Evolutionary conservation across 2,888 invertebrate genomes (phyloP), one percentile per base, ranked within the genome.

Genomic region (Thymelicus acteon): DNA sequence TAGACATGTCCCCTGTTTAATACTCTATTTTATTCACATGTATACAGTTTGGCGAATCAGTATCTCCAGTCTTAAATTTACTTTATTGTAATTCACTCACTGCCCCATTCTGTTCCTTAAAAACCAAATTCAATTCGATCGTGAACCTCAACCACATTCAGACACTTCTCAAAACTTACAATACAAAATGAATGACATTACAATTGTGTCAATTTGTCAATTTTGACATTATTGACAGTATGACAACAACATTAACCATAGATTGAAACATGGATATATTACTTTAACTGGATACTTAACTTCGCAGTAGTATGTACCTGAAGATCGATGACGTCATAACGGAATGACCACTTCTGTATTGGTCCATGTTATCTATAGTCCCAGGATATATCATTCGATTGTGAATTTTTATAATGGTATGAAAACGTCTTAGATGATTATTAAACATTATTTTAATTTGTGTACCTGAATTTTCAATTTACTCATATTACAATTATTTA

Each of bases 21-120:
- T 10, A 60, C 24, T 39, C 7, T 44, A 54, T 61, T 40, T 60
- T 31, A 39, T 61, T 68, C 13, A 37, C 31, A 31, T 37, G 1
- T 12, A 58, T 3, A n/a, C n/a, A 60, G 15, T 61, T 68, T 68
- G 54, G 54, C 68, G 54, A 54, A 31, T 39, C 31, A 44, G 5
- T 68, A 44, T 54, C 40, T 15, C 52, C 54, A 61, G 67, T 52
- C 67, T 67, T 67, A 37, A 49, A 52, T 31, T 52, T 39, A 47
- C 12, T 19, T 40, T 15, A 65, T 19, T 65, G 40, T 54, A 52
- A 63, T 47, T 39, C 60, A 60, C 39, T 60, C 39, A n/a, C 31
- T 60, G 39, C 39, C 39, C 24, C 13, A 63, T 39, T 63, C 63
- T 52, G 52, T 52, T 52, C n/a, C 62, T 10, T 24, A 47, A 47